Base-by-base conservation (phyloP, 1,140 invertebrate genomes). In the Diploscapter pachys region DNA sequence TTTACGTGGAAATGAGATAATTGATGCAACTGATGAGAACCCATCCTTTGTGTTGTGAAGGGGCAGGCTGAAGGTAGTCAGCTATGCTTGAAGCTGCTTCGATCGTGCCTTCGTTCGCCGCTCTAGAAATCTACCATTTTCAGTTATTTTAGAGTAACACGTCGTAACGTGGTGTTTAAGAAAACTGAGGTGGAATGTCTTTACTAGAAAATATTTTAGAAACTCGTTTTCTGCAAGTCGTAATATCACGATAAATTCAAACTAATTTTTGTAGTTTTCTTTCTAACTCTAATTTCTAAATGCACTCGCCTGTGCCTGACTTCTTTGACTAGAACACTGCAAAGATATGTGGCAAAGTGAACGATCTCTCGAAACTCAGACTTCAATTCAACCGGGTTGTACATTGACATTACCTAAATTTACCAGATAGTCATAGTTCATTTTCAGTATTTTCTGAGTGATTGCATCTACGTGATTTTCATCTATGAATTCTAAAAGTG, bases 331-430 rank as follows among this genome's bases (percentile, higher is more conserved):
- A 85, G 73, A 50, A 81, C 64, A 51, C 81, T 79, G 55, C 71
- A 76, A 9, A 85, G 57, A 49, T 71, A 73, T 48, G 64, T 69
- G 8, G 78, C 77, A 69, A 85, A 85, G 13, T 76, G 76, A 51
- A 77, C 54, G 48, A 81, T 71, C 68, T 86, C 83, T 72, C 86
- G 84, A 80, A 85, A 85, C 62, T 86, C 81, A 5, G 72, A 66
- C 51, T 56, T 63, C 71, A 85, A 71, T 56, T 85, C 85, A 59
- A 79, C 82, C 2, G 85, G 81, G 92, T 97, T 96, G 13, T 98
- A 88, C 81, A 92, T 91, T 0, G 94, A 95, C 5, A 96, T 93
- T 89, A 96, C 92, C 86, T 94, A 92, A 82, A 93, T 94, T 96
- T 93, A 93, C 95, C 77, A 5, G 63, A 65, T 9, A 9, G 31